Base-by-base conservation (phyloP, 2,113 vertebrate species). In the Ginglymostoma cirratum region DNA sequence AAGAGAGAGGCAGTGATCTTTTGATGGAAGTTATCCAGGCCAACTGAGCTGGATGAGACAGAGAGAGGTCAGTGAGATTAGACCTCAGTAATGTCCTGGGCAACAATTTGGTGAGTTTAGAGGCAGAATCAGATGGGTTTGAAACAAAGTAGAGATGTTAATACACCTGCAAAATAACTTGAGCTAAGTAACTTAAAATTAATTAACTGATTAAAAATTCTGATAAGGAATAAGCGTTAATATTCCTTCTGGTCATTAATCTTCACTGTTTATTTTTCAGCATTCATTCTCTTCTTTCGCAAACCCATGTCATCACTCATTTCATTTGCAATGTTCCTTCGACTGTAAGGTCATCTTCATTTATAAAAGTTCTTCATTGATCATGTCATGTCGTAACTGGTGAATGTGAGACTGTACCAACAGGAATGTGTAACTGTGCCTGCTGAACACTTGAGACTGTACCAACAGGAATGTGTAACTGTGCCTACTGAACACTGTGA, bases 311-410 rank as follows among this genome's bases (percentile, higher is more conserved):
- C 85, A 95, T 96, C 95, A 96, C 95, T 42, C 23, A 96, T 96
- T 96, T 96, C 95, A 72, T 96, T 96, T 90, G 96, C 96, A 96
- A 6, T 85, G 67, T 96, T 95, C 10, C 83, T 96, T 45, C 69
- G 96, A 96, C 96, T 96, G 96, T 96, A 97, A 96, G 96, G 96
- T 96, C 97, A 96, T 96, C 97, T 96, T 95, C 42, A 90, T 1
- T 76, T 5, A 10, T n/a, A 87, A 72, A 96, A 96, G 23, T 14
- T 15, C 0, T 95, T 42, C 67, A 23, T 95, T 61, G 8, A 4
- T 95, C 65, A 5, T 70, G 15, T 30, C 30, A 0, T 94, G 27
- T 95, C 42, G 17, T 19, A 2, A 15, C 0, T 0, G 34, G 8
- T 21, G 69, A 21, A 42, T 94, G 24, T 34, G 1, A 45, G 55